Percentiles rank a stretch among this genome's conserved stretches.
These are phyloP conservation scores for Tinea trinotella DNA, from an alignment of 2,888 invertebrate species.

Conservation along the genomic window DNA sequence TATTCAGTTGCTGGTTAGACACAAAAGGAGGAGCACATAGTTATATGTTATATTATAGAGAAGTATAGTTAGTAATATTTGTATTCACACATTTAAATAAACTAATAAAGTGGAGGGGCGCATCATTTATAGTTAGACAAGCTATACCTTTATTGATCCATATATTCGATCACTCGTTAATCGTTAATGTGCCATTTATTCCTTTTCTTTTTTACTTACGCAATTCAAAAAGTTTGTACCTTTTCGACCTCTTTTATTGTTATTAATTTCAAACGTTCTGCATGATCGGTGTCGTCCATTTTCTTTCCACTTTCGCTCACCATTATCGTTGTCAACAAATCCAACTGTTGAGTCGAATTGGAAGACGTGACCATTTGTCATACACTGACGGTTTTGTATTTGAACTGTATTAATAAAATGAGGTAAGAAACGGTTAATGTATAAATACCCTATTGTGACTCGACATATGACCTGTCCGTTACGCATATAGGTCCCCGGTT, in stretches of 20 bases:
- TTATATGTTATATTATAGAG: too few species aligned
- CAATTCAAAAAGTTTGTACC: not conserved
- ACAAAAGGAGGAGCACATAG: too few species aligned
- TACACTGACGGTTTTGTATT: not conserved
- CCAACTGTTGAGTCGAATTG: too few species aligned
- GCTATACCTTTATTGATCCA: too few species aligned
- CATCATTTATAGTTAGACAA: too few species aligned
- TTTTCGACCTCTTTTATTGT: not conserved
- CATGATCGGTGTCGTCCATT: not conserved
- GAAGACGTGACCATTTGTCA: too few species aligned
- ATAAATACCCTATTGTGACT: not conserved
- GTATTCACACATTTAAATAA: too few species aligned
- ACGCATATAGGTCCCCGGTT: too few species aligned
- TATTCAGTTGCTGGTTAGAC: too few species aligned
- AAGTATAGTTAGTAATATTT: too few species aligned
- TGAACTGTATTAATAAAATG: not conserved
- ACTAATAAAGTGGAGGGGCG: too few species aligned
- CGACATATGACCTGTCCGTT: too few species aligned
- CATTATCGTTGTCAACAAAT: not conserved
- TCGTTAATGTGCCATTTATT: conserved; percentile 21
- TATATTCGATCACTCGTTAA: conserved; percentile 17
- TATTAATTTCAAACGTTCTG: not conserved
- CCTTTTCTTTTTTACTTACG: conserved; percentile 11
- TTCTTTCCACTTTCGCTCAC: not conserved
- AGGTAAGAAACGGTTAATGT: not conserved